Conservation (phyloP, 1,140 invertebrate species). For the Eueides isabella region DNA sequence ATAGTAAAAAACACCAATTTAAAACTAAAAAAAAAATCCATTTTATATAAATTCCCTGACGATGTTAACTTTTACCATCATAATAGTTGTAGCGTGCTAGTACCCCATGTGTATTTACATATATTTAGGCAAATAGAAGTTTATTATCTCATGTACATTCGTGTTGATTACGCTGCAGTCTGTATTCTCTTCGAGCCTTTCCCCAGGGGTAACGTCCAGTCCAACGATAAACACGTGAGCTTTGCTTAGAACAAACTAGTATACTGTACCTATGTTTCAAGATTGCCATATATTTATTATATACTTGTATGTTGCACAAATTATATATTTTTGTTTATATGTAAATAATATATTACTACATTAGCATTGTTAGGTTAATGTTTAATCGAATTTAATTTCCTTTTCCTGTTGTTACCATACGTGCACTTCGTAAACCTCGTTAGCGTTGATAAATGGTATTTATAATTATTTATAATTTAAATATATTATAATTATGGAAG, state of each 20-base stretch:
- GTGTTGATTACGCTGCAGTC: slow-evolving; percentile 24
- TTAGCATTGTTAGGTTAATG: background rate
- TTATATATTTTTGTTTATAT: no score
- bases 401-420: slow-evolving; percentile 4
- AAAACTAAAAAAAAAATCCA: no score
- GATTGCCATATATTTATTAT: no score
- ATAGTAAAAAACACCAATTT: background rate
- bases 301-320: no score
- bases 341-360: no score
- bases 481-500: background rate
- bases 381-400: background rate
- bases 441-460: background rate
- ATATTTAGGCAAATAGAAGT: slow-evolving; percentile 2
- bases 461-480: background rate
- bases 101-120: background rate
- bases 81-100: no score
- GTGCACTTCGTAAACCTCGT: background rate
- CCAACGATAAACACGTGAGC: slow-evolving; percentile 23
- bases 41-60: no score
- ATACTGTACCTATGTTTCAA: background rate
- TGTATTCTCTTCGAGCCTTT: slow-evolving; percentile 17
- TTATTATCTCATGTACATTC: slow-evolving; percentile 13
- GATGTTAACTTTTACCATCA: no score
- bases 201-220: slow-evolving; percentile 7
- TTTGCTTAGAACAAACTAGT: slow-evolving; percentile 9